Evolutionary conservation across 2,888 invertebrate species (phyloP), one percentile per base, ranked within the genome.

Genomic region (Gibbula magus): DNA sequence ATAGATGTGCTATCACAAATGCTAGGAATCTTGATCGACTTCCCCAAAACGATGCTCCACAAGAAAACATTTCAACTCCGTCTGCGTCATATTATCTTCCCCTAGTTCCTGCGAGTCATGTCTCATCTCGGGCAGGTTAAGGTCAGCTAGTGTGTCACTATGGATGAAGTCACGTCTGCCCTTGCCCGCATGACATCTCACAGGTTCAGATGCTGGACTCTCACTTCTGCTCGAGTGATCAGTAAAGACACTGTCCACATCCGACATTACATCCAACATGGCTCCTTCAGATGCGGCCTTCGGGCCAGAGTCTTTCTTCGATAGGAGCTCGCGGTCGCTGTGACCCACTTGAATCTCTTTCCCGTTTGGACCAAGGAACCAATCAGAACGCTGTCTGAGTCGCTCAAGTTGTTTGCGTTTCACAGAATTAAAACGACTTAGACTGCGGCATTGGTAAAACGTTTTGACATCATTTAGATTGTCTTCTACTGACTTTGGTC

Each of bases 351-450:
- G 66, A 79, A 81, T 56, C 79, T 80, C 79, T 80, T 78, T 75
- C 77, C 73, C 80, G 79, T 86, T 82, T 97, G 95, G 91, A 81
- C 90, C 89, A 35, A 91, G 87, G 94, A 98, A 99, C 99, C 99
- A 99, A 94, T 99, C 98, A 82, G 98, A 98, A 89, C 99, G 95
- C 87, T 98, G 98, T 93, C 97, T 96, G 97, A 99, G 98, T 89
- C 99, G 95, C 93, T 97, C 97, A 86, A 98, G 96, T 95, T 99
- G 99, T 92, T 98, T 95, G 94, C 91, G 88, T 78, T 91, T 91
- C n/a, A 93, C 92, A 35, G 91, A 89, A 84, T 93, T 92, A 83
- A 91, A 92, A 32, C 92, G 84, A 83, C 90, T 91, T 61, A 92
- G 88, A 82, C 92, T 91, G n/a, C 84, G 83, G 32, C 81, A 82